Percentiles rank a stretch among this genome's conserved stretches.
Evolutionary conservation across 2,113 vertebrate genomes (phyloP).

Genomic region (Xyrauchen texanus): DNA sequence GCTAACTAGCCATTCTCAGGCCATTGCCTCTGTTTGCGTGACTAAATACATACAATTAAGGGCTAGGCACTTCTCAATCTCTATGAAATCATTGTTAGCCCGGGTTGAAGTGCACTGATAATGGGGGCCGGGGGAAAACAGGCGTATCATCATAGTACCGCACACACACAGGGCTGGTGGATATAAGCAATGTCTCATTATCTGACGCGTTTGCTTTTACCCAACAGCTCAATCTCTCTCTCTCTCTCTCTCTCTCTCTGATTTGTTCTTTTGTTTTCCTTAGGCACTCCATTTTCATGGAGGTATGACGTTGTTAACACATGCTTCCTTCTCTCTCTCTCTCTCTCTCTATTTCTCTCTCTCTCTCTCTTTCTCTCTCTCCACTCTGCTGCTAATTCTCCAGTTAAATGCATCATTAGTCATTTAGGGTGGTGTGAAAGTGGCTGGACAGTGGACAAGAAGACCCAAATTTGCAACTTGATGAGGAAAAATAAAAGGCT

Average conservation of each 20-base stretch:
- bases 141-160: conserved; percentile 79
- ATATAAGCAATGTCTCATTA: conserved; percentile 89
- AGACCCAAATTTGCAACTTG: conserved; percentile 63
- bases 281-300: conserved; percentile 54
- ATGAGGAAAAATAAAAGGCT: conserved; percentile 63
- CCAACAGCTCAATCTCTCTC: conserved; percentile 60
- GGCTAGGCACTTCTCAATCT: conserved; percentile 94
- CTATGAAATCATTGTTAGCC: conserved; percentile 98
- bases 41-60: conserved; percentile 99
- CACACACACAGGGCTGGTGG: conserved; percentile 80
- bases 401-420: conserved; percentile 71
- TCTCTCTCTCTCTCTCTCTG: conserved; percentile 3
- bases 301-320: conserved; percentile 55
- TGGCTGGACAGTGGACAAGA: conserved; percentile 66
- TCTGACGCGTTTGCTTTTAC: conserved; percentile 75
- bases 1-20: conserved; percentile 98
- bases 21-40: conserved; percentile 99
- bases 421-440: conserved; percentile 68
- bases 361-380: conserved; percentile 30
- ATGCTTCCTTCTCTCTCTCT: conserved; percentile 40
- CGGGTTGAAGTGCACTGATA: conserved; percentile 98
- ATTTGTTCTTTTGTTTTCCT: conserved; percentile 53
- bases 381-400: conserved; percentile 58
- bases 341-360: conserved; percentile 23
- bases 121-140: conserved; percentile 94